Base-by-base conservation (phyloP, 2,113 vertebrate species). In the Columba livia region DNA sequence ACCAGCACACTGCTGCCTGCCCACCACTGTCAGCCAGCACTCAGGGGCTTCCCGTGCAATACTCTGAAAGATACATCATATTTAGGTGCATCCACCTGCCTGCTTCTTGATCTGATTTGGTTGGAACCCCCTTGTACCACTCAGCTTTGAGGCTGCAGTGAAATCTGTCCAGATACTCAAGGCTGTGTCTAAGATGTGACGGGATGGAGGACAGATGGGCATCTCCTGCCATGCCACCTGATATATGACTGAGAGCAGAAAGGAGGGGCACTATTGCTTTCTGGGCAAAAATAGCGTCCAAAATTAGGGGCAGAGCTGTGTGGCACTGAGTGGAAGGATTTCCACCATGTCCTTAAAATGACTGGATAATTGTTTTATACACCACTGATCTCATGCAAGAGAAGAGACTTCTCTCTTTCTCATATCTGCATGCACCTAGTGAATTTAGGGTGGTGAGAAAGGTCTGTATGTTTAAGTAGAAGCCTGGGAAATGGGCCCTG, bases 401-500 rank as follows among this genome's bases (percentile, higher is more conserved):
- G 18, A 54, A 91, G 10, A 69, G 9, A 74, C 9, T 70, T 81
- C 24, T 62, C 62, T 73, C 24, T 61, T 67, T 38, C n/a, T 69
- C 36, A 53, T 7, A 44, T 14, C 28, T 57, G 20, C 47, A 23
- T 53, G 81, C 65, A 15, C 29, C 44, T 25, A 38, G 25, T 31
- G 34, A 69, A 69, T 40, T 71, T 29, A 62, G 47, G 23, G 9
- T n/a, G 36, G 13, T 79, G 47, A 67, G 38, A 71, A 78, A 78
- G 13, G 32, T 23, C 50, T 53, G 6, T 42, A 16, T 56, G 20
- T 57, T 19, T 19, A 29, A 53, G 29, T 1, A 85, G 23, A n/a
- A 83, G 67, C 32, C 44, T 32, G 48, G 64, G 48, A 61, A 32
- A 23, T 0, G 0, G 16, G 25, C 42, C 42, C 32, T 84, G 57